Evolutionary conservation across 1,140 invertebrate genomes (phyloP), one percentile per base, ranked within the genome.

Genomic region (Hyposmocoma kahamanoa): DNA sequence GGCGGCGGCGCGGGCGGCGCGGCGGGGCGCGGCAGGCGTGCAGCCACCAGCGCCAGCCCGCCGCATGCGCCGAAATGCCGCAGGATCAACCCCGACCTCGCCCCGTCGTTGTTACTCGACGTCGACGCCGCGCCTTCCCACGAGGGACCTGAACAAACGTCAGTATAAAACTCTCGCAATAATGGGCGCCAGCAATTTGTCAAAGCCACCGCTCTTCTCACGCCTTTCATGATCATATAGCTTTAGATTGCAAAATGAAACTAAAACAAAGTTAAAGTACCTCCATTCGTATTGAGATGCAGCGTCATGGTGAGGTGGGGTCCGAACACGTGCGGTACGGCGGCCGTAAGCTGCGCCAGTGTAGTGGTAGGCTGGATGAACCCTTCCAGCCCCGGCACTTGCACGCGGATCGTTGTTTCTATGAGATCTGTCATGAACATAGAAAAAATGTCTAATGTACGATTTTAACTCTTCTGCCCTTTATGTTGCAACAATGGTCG

Each of bases 41-140:
- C 92, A 0, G 96, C 95, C 13, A 97, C 81, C 18, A 97, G 86
- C 3, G 94, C 95, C 36, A 97, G 87, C n/a, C 96, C 96, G 21
- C 96, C 96, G 38, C 93, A 91, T 34, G 90, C 90, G 28, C 94
- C 95, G 74, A 97, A 97, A 24, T 95, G 92, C 57, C 95, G 92
- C 52, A 97, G 85, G 4, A 94, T 81, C 9, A 75, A 50, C 42
- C 42, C 43, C 15, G 34, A 46, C 13, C 17, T 19, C 11, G 8
- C 22, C 19, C 11, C 41, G 18, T 22, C 43, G 4, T 6, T 43
- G 24, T 15, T 3, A 32, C 38, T 38, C 22, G 21, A n/a, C 30
- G 30, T 17, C 24, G 17, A 47, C 15, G 22, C 32, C 19, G 43
- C 56, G 26, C 58, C 56, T 6, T 72, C 64, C 70, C 66, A 77